Evolutionary conservation across 2,888 invertebrate species (phyloP).

Genomic region (Pelosia muscerda): DNA sequence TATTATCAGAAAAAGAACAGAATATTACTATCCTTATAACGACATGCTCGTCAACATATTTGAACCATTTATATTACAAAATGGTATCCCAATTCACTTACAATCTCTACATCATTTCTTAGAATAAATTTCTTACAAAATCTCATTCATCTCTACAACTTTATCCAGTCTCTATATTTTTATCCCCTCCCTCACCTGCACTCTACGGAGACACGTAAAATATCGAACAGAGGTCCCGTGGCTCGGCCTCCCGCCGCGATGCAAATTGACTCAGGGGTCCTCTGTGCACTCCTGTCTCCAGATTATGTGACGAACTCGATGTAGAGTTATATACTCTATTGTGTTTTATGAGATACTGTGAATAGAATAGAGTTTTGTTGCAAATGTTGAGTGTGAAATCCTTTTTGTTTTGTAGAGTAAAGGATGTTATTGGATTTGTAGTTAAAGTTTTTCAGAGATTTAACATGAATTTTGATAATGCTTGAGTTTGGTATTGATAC

Average conservation of each 20-base stretch:
- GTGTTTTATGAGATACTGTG: slow-evolving; percentile 47
- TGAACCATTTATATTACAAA: background rate
- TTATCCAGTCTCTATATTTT: slow-evolving; percentile 36
- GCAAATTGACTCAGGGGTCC: slow-evolving; percentile 64
- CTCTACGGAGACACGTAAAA: slow-evolving; percentile 54
- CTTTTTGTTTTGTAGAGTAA: slow-evolving; percentile 13
- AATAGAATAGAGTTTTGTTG: slow-evolving; percentile 38
- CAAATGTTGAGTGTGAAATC: slow-evolving; percentile 32
- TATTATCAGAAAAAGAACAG: too few relatives aligned
- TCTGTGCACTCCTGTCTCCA: slow-evolving; percentile 54
- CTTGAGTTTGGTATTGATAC: too few relatives aligned
- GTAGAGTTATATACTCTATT: slow-evolving; percentile 37
- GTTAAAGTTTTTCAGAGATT: background rate
- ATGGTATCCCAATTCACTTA: background rate
- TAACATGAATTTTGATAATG: too few relatives aligned
- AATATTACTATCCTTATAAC: background rate
- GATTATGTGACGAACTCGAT: slow-evolving; percentile 61
- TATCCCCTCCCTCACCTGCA: slow-evolving; percentile 53
- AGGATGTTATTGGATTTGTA: background rate
- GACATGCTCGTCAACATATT: background rate
- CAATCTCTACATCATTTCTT: background rate
- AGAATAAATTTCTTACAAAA: slow-evolving; percentile 17
- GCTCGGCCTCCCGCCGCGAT: slow-evolving; percentile 54
- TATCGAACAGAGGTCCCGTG: slow-evolving; percentile 57
- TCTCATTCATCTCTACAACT: slow-evolving; percentile 40